Conservation (phyloP, 2,888 invertebrate species). For the Lithodes maja region DNA sequence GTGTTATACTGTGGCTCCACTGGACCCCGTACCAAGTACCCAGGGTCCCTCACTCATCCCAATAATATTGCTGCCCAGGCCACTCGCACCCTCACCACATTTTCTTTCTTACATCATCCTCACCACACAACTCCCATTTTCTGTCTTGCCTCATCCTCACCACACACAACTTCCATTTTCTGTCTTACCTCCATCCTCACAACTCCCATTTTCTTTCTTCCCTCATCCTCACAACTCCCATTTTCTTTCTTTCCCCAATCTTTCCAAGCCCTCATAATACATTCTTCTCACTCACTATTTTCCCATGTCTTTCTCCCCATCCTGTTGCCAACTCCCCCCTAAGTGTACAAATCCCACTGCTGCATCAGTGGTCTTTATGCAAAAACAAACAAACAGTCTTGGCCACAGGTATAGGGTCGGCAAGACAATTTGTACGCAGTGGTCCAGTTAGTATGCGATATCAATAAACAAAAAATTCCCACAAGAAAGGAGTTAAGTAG, state of each 20-base stretch:
- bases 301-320: conserved; percentile 31
- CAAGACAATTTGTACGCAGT: background rate
- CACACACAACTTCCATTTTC: background rate
- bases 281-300: background rate
- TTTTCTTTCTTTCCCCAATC: background rate
- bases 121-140: background rate
- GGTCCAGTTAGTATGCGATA: too few relatives aligned
- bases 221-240: background rate
- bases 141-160: background rate
- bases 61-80: conserved; percentile 51
- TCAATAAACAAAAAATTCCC: too few relatives aligned
- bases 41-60: background rate
- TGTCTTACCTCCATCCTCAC: background rate
- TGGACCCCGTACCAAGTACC: conserved; percentile 7
- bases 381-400: conserved; percentile 36
- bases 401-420: conserved; percentile 37
- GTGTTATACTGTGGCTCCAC: conserved; percentile 62
- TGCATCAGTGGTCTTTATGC: conserved; percentile 48
- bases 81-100: conserved; percentile 15
- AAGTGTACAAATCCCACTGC: conserved; percentile 61
- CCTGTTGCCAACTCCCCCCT: conserved; percentile 53
- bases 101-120: background rate
- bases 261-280: background rate
- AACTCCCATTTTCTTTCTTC: background rate
- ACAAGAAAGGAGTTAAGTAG: too few relatives aligned